Evolutionary conservation across 2,797 vertebrate species (phyloP).

Genomic region (Astyanax mexicanus): DNA sequence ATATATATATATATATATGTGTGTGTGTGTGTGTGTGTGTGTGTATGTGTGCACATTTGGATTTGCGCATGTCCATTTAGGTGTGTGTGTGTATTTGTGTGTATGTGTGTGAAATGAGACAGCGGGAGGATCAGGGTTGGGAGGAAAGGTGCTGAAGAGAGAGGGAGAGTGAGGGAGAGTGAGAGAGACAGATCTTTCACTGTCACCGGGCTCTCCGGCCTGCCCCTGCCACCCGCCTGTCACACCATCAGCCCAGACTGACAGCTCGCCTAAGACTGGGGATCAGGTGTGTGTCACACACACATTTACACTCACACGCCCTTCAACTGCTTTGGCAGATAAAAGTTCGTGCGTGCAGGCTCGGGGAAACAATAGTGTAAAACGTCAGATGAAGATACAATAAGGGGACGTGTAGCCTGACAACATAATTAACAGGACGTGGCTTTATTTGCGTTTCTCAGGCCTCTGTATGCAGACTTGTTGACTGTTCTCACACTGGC

Average conservation of each 20-base stretch:
- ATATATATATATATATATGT: too few relatives aligned
- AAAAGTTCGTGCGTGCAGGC: conserved; percentile 29
- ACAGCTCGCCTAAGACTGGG: conserved; percentile 44
- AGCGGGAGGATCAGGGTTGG: conserved; percentile 5
- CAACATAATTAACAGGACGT: conserved; percentile 38
- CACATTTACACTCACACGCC: conserved; percentile 39
- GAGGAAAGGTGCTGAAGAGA: neutral
- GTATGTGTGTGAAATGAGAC: neutral
- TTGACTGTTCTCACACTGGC: conserved; percentile 29
- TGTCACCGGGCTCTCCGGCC: conserved; percentile 34
- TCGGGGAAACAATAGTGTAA: conserved; percentile 28
- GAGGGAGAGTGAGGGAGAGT: conserved; percentile 11
- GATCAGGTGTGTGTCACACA: conserved; percentile 51
- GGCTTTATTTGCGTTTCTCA: conserved; percentile 30
- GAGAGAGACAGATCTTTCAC: conserved; percentile 28
- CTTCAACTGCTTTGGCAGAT: conserved; percentile 36
- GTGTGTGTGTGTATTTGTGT: neutral
- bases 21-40: neutral
- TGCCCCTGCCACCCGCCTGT: conserved; percentile 47
- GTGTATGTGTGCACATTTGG: neutral
- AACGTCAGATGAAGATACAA: conserved; percentile 21
- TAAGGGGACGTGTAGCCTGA: conserved; percentile 27
- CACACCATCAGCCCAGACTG: conserved; percentile 28
- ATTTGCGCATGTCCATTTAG: neutral
- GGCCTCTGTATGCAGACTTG: conserved; percentile 14